Base-by-base conservation (phyloP, 2,797 vertebrate species). In the Hippopotamyrus pictus region DNA sequence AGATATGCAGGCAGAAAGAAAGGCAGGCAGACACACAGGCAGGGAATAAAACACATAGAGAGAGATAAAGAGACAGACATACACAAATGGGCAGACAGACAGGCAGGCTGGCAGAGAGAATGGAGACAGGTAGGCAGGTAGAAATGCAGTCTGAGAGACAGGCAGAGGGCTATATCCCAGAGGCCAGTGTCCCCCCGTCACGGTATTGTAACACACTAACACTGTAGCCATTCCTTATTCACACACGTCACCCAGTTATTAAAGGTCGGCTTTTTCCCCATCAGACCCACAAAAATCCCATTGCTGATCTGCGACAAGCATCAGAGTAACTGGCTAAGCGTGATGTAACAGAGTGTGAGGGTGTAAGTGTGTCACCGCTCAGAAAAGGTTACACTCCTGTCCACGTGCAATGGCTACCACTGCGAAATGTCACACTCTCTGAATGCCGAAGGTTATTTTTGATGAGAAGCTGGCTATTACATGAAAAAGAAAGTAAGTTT, bases 331-430 rank as follows among this genome's bases (percentile, higher is more conserved):
- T 83, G 83, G 87, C 79, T 88, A 88, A 82, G 91, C 91, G 57
- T 53, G 90, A 89, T 91, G 88, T 89, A 90, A 84, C 25, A 89
- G 57, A 90, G 44, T 90, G 89, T 90, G 59, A 88, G 89, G 73
- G 82, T 90, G 89, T 92, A 89, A 90, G 91, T 91, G 88, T 90
- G 90, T 95, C 93, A 94, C 92, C 92, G 91, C 93, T 91, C 90
- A 93, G 93, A 93, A 95, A 96, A 95, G 94, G 94, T 95, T 94
- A 94, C 91, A 94, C 91, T 93, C 93, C 93, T 92, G 94, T 93
- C 94, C 92, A 92, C 93, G 92, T 93, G 91, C 93, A 94, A 94
- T 92, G 92, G 92, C 91, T 92, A 92, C 90, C 92, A 90, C 92
- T 93, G 91, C 92, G 91, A 96, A 96, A 96, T 95, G 95, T 94